Percentiles rank a stretch among this genome's conserved stretches.
phyloP scores from a whole-genome alignment of 2,113 vertebrate genomes.

The Heliornis fulica region DNA sequence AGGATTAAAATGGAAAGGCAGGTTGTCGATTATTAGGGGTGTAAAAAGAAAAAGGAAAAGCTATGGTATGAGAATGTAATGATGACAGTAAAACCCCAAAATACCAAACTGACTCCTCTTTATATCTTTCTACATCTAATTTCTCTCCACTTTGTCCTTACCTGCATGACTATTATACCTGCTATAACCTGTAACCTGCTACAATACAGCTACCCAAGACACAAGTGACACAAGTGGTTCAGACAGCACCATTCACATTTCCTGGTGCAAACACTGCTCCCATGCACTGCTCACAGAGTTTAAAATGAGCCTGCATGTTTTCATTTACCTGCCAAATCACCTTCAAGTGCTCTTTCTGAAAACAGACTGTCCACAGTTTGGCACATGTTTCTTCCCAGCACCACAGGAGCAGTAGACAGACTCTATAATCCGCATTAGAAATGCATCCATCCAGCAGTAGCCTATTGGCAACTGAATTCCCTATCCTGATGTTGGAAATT shows the following conservation, averaged over 20 bases:
- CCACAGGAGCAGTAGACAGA: not conserved
- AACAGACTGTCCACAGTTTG: not conserved
- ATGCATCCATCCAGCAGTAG: not conserved
- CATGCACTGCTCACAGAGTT: not conserved
- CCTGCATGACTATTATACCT: not conserved
- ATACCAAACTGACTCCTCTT: not conserved
- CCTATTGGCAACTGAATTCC: not conserved
- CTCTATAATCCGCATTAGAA: not conserved
- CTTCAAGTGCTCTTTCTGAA: not conserved
- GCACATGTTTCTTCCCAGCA: not conserved
- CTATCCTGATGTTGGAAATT: not conserved
- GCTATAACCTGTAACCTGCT: too few species aligned
- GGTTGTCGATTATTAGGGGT: not conserved
- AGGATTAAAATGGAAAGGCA: not conserved
- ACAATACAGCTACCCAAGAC: not conserved
- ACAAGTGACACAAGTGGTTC: not conserved
- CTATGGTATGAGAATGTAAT: not conserved
- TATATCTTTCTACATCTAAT: not conserved
- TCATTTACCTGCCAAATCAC: not conserved
- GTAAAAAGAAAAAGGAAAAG: not conserved
- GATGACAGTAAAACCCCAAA: not conserved
- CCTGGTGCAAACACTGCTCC: not conserved
- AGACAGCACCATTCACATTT: not conserved
- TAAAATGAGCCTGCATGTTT: not conserved
- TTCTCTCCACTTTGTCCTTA: not conserved